A percentile compares a stretch with the other conserved stretches of the same genome.
phyloP scores from a whole-genome alignment of 2,888 invertebrate species.

The Monoplex corrugatus region DNA sequence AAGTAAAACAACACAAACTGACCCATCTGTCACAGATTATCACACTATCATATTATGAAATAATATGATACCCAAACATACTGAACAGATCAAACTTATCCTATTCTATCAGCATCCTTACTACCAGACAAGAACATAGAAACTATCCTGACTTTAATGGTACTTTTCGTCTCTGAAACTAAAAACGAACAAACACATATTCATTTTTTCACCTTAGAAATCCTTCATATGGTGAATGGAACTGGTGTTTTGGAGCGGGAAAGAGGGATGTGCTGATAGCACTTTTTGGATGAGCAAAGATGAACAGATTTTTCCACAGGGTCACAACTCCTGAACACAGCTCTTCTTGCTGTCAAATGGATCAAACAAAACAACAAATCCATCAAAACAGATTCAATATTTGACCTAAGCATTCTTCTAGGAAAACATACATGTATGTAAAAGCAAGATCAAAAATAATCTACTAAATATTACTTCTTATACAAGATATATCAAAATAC shows the following conservation, averaged over 20 bases:
- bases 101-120: neutral
- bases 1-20: too few species aligned
- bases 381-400: too few species aligned
- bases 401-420: too few species aligned
- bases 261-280: slow-evolving; percentile 65
- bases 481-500: too few species aligned
- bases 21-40: too few species aligned
- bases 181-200: neutral
- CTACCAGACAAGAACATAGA: neutral
- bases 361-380: neutral
- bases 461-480: too few species aligned
- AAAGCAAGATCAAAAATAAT: too few species aligned
- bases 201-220: slow-evolving; percentile 68
- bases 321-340: slow-evolving; percentile 64
- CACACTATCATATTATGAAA: too few species aligned
- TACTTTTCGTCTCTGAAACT: too few species aligned
- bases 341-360: slow-evolving; percentile 62
- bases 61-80: neutral
- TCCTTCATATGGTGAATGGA: slow-evolving; percentile 70
- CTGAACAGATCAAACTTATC: neutral
- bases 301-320: slow-evolving; percentile 68
- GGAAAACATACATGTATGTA: too few species aligned
- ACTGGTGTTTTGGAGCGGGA: slow-evolving; percentile 53
- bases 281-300: slow-evolving; percentile 69
- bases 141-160: too few species aligned